Conservation (phyloP, 2,113 vertebrate genomes). For the Alaudala cheleensis region DNA sequence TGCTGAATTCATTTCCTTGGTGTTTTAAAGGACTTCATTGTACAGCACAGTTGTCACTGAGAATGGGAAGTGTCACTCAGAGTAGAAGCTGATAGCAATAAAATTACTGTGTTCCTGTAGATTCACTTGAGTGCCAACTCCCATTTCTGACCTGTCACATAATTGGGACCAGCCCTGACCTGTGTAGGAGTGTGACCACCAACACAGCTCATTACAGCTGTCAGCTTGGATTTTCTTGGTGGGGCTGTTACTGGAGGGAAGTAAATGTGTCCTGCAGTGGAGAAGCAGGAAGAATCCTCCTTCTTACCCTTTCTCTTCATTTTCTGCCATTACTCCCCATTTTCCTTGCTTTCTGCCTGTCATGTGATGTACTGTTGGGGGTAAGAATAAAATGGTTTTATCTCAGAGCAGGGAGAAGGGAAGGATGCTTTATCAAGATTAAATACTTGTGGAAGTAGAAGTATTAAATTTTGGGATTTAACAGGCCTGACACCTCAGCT, state of each 20-base stretch:
- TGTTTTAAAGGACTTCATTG: background rate
- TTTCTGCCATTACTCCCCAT: background rate
- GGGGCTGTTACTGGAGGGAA: background rate
- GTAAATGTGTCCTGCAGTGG: background rate
- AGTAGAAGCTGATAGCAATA: background rate
- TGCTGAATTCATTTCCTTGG: background rate
- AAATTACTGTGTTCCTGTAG: background rate
- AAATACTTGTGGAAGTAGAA: background rate
- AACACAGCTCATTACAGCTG: background rate
- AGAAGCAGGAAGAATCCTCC: background rate
- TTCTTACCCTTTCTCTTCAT: background rate
- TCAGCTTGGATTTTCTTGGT: background rate
- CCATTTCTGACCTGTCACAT: background rate
- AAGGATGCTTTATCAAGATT: background rate
- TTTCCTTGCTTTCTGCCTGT: background rate
- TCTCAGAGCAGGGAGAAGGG: background rate
- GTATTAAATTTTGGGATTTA: background rate
- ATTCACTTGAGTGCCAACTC: background rate
- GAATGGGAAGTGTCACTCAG: background rate
- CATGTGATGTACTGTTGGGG: background rate
- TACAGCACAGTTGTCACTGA: background rate
- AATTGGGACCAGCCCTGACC: background rate
- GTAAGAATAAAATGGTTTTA: background rate
- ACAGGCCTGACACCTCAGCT: background rate
- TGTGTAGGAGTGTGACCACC: background rate